Percentiles rank a stretch among this genome's conserved stretches.
phyloP scores from a whole-genome alignment of 53 echinoderm and acorn worm genomes.

The Astropecten irregularis region DNA sequence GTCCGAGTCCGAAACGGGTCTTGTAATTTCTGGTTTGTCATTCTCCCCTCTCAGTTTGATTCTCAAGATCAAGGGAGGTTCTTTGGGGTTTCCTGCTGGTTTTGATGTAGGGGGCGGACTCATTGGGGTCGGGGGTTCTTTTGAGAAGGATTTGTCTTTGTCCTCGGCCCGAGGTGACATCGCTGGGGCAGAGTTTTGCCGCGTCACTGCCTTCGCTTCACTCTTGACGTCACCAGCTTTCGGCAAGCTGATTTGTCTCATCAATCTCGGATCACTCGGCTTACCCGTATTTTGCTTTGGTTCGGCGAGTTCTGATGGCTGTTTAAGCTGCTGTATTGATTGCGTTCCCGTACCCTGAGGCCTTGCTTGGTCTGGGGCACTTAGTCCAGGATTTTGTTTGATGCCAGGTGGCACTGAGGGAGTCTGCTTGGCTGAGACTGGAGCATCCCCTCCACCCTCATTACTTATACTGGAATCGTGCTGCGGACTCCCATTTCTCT shows the following conservation, averaged over 20 bases:
- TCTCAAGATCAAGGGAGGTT: conserved; percentile 30
- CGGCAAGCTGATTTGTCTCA: conserved; percentile 58
- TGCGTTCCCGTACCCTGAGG: background rate
- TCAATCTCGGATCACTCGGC: conserved; percentile 65
- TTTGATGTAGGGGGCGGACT: conserved; percentile 21
- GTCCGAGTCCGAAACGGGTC: conserved; percentile 33
- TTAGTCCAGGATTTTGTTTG: background rate
- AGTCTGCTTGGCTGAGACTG: background rate
- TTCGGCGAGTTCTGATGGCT: background rate
- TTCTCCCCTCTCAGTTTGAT: conserved; percentile 41
- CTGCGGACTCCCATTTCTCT: conserved; percentile 4
- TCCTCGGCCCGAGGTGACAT: conserved; percentile 20
- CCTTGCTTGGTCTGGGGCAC: background rate
- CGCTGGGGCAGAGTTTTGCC: conserved; percentile 55
- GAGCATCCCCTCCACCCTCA: background rate
- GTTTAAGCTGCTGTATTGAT: background rate
- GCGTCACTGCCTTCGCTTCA: background rate
- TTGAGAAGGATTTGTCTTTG: conserved; percentile 8
- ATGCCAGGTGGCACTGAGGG: background rate
- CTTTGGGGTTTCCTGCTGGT: conserved; percentile 18
- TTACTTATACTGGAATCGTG: background rate
- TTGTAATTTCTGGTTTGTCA: conserved; percentile 41
- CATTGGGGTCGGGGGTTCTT: conserved; percentile 6
- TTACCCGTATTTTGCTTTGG: background rate
- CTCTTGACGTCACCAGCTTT: conserved; percentile 38